phyloP scores from a whole-genome alignment of 2,113 vertebrate species.

The Megaceryle maxima region DNA sequence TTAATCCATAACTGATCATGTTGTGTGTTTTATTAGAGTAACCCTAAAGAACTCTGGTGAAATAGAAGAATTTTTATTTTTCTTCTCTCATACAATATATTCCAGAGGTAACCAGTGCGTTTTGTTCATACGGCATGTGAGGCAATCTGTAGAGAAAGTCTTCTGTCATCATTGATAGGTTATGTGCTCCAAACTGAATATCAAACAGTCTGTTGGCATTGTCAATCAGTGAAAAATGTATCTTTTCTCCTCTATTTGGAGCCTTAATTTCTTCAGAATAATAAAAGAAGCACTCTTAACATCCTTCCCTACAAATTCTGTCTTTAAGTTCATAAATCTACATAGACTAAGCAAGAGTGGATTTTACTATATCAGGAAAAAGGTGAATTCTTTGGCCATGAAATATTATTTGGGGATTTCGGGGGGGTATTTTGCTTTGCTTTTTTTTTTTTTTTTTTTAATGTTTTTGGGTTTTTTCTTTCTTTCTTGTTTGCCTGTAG shows the following conservation, averaged over 20 bases:
- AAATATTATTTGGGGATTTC: not conserved
- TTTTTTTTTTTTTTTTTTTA: not conserved
- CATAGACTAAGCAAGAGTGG: not conserved
- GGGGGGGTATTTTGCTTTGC: not conserved
- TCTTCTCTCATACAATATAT: not conserved
- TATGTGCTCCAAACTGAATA: not conserved
- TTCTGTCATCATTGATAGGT: not conserved
- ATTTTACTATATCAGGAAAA: constrained; percentile 1
- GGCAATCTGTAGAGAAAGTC: not conserved
- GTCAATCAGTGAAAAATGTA: not conserved
- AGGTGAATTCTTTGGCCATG: not conserved
- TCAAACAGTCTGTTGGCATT: not conserved
- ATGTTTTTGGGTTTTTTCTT: not conserved
- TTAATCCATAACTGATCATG: not conserved
- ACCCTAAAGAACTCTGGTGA: not conserved
- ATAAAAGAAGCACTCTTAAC: not conserved
- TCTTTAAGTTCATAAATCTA: not conserved
- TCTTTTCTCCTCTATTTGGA: not conserved
- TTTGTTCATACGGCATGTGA: not conserved
- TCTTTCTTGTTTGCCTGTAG: not conserved
- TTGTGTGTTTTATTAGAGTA: not conserved
- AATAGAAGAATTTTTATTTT: not conserved
- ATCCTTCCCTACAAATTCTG: not conserved
- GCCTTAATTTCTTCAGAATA: not conserved
- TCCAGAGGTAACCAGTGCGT: not conserved